phyloP scores from a whole-genome alignment of 2,888 invertebrate species.

The Chrysopilus asiliformis region DNA sequence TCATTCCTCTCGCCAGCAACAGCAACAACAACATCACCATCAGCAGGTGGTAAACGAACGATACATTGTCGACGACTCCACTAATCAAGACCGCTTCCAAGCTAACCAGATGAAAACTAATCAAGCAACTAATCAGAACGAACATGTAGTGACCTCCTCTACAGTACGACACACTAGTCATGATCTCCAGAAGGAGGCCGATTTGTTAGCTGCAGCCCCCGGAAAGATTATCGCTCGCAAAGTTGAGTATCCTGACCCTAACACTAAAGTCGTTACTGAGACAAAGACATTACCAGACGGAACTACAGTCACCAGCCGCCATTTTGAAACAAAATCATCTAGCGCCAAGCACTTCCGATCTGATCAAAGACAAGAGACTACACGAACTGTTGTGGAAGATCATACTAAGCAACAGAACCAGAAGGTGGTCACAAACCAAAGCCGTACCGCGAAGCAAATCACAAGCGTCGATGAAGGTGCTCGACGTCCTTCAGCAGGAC shows the following conservation, averaged over 20 bases:
- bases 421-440: no score
- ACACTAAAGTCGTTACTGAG: conserved; percentile 51
- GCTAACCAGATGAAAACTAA: conserved; percentile 4
- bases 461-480: background rate
- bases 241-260: conserved; percentile 49
- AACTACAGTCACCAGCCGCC: conserved; percentile 52
- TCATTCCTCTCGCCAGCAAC: conserved; percentile 32
- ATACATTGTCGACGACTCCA: conserved; percentile 6
- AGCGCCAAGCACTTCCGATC: conserved; percentile 14
- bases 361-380: conserved; percentile 14
- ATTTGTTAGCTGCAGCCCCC: conserved; percentile 22
- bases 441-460: conserved; percentile 2
- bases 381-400: conserved; percentile 13
- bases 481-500: background rate
- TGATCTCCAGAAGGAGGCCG: conserved; percentile 11
- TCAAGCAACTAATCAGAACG: background rate
- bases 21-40: conserved; percentile 23
- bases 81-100: conserved; percentile 5
- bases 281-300: conserved; percentile 54
- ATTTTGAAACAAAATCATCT: conserved; percentile 43
- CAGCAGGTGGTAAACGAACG: conserved; percentile 22
- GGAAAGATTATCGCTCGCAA: conserved; percentile 44
- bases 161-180: conserved; percentile 1
- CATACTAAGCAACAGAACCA: no score
- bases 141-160: background rate